A percentile compares a stretch with the other conserved stretches of the same genome.
phyloP scores from a whole-genome alignment of 2,888 invertebrate genomes.

The Orthosia gracilis region DNA sequence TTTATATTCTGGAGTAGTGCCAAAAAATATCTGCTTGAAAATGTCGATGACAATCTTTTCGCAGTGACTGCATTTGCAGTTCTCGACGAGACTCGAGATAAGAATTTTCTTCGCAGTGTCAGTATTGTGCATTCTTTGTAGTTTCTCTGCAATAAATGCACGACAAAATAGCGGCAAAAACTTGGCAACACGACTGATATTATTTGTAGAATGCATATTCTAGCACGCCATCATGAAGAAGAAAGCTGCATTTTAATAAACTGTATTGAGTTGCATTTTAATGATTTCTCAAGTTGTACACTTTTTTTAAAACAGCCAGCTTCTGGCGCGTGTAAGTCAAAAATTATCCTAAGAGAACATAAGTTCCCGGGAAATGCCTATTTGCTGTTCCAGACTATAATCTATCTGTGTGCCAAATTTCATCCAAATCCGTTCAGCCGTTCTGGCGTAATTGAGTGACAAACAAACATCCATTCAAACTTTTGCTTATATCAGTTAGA shows the following conservation, averaged over 20 bases:
- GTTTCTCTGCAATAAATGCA: conserved; percentile 36
- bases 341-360: no score
- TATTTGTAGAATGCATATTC: conserved; percentile 7
- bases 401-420: no score
- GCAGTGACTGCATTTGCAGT: conserved; percentile 10
- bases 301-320: no score
- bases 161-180: conserved; percentile 17
- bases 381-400: no score
- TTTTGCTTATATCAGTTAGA: no score
- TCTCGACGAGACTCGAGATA: conserved; percentile 21
- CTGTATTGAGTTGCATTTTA: no score
- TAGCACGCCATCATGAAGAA: conserved; percentile 2
- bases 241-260: not conserved
- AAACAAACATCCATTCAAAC: no score
- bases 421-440: no score
- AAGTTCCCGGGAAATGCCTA: no score
- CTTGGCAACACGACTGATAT: conserved; percentile 9
- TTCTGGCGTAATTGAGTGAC: no score
- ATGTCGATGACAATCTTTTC: conserved; percentile 15
- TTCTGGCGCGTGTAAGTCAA: no score
- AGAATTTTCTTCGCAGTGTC: conserved; percentile 22
- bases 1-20: conserved; percentile 3
- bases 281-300: no score
- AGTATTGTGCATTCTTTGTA: conserved; percentile 35
- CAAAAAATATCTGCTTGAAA: conserved; percentile 25